Evolutionary conservation across 2,113 vertebrate species (phyloP), one percentile per base, ranked within the genome.

Genomic region (Alosa alosa): DNA sequence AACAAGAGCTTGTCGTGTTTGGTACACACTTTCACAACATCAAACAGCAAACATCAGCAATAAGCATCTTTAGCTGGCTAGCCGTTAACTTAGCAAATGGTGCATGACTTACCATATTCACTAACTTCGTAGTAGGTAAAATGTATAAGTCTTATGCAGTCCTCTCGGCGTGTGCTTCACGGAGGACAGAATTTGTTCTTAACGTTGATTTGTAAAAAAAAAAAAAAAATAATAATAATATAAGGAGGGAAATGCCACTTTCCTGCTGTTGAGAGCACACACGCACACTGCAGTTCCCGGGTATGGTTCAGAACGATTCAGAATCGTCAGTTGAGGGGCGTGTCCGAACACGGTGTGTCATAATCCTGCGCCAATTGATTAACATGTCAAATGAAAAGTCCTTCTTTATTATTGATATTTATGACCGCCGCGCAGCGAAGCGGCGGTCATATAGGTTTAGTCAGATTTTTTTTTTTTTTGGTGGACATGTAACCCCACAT

Each of bases 131-230:
- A 3, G n/a, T 6, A 17, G 81, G 8, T 46, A 49, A 50, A 17
- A 4, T 55, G 11, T 20, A 68, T 72, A n/a, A 9, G 25, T 6
- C 25, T 72, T 72, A 25, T 10, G 15, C 18, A 15, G 85, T 90
- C 90, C 90, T 88, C 89, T 90, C 88, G 84, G 89, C 89, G 83
- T 81, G 50, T 72, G 89, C 89, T 90, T 90, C 89, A 90, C 89
- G 86, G 89, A 90, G 89, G 89, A 90, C 84, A 84, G n/a, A 78
- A 39, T 15, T 39, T 78, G 36, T 15, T 78, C 36, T 13, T 78
- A 41, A 39, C 1, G 10, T 52, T 17, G 17, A 8, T 10, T 36
- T 36, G 31, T 7, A 39, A 31, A 39, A 78, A 39, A 0, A 17
- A 1, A 13, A 2, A 31, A 31, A 31, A 39, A 31, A 39, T 41